Base-by-base conservation (phyloP, 2,113 vertebrate species). In the Trachemys scripta region DNA sequence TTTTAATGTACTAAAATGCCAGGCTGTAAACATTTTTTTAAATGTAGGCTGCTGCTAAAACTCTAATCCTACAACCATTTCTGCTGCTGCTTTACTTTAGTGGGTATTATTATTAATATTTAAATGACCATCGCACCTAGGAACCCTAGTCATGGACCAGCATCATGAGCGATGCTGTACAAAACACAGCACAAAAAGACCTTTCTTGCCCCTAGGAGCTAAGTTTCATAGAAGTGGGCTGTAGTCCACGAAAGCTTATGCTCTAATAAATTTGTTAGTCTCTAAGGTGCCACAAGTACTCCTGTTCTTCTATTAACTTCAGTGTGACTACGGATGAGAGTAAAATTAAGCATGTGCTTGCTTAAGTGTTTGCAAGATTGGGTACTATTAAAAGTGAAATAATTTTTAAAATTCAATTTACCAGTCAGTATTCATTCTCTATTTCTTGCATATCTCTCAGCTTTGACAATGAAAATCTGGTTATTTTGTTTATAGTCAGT, bases 401-500 rank as follows among this genome's bases (percentile, higher is more conserved):
- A 69, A 62, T 35, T 45, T 2, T 72, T 75, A 25, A 89, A 82
- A 92, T 42, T 72, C 82, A 92, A 90, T 83, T 84, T 90, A 31
- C 47, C 45, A 47, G 8, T 81, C 50, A 0, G 54, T 51, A 6
- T 59, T 80, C 25, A 65, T 65, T 69, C 62, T 69, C 62, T 69
- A 19, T 17, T 72, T 38, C 65, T 89, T 85, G 11, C 47, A 42
- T 82, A 22, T n/a, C 1, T 1, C 0, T 59, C 80, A 2, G 5
- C 2, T n/a, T 4, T 25, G 51, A 86, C 72, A 76, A 78, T n/a
- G 4, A 57, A 57, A 57, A 35, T n/a, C 62, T 9, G 25, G 76
- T 4, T 83, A 54, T 85, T 87, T 31, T 47, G 51, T 4, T 75
- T 88, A 27, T 69, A 47, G 25, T 25, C 87, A 7, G 22, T 51